Percentiles rank a stretch among this genome's conserved stretches.
phyloP scores from a whole-genome alignment of 2,113 vertebrate species.

The Felis catus region F.catus_Fca126_mat1.0 CM031414.1:138327501-138328000 shows the following conservation, averaged over 20 bases:
- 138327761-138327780: too few relatives aligned
- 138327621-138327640: rapidly evolving
- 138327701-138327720: not conserved
- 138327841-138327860: not conserved
- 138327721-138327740: too few relatives aligned
- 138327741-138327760: rapidly evolving
- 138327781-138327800: rapidly evolving
- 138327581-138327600: rapidly evolving
- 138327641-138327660: rapidly evolving
- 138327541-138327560: not conserved
- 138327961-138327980: rapidly evolving
- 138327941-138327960: rapidly evolving
- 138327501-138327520: not conserved
- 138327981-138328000: rapidly evolving
- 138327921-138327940: not conserved
- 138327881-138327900: not conserved
- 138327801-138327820: not conserved
- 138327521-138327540: not conserved
- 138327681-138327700: too few relatives aligned
- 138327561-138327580: not conserved
- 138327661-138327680: not conserved
- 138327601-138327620: rapidly evolving
- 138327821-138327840: not conserved
- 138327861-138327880: not conserved
- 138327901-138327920: not conserved